Conservation (phyloP, 2,113 vertebrate species). For the Cyprinodon variegatus region DNA sequence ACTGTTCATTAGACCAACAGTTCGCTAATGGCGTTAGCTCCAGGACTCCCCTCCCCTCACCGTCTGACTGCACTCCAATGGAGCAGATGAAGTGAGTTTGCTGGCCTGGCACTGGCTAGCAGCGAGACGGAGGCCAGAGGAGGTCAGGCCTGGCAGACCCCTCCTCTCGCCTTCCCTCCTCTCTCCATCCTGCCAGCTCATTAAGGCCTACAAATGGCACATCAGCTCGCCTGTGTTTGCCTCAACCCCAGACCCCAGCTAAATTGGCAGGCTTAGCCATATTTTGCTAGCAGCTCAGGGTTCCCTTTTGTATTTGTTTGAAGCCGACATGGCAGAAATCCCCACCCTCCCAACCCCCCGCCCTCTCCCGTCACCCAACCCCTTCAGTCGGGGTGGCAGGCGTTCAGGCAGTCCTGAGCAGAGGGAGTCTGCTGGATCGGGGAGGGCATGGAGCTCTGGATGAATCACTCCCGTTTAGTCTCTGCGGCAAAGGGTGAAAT, state of each 20-base stretch:
- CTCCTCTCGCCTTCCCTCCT: constrained; percentile 56
- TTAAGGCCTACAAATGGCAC: constrained; percentile 93
- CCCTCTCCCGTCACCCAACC: constrained; percentile 37
- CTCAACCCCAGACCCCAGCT: constrained; percentile 80
- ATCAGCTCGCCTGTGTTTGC: constrained; percentile 81
- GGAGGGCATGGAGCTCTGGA: constrained; percentile 84
- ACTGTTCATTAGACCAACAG: constrained; percentile 70
- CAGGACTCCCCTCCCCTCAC: constrained; percentile 51
- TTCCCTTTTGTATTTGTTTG: constrained; percentile 84
- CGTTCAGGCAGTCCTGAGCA: constrained; percentile 82
- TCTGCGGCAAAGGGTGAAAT: constrained; percentile 92
- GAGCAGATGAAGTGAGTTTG: constrained; percentile 70
- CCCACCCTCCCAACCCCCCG: constrained; percentile 59
- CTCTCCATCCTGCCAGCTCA: constrained; percentile 85
- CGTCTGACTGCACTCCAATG: constrained; percentile 48
- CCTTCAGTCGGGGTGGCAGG: constrained; percentile 74
- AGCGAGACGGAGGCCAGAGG: constrained; percentile 60
- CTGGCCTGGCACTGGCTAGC: constrained; percentile 62
- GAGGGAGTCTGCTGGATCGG: constrained; percentile 87
- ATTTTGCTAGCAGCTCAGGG: constrained; percentile 85
- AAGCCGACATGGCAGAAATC: constrained; percentile 75
- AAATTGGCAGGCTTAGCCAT: constrained; percentile 90
- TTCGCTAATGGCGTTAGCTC: constrained; percentile 76
- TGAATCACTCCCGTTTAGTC: constrained; percentile 93
- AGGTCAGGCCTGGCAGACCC: constrained; percentile 69